phyloP scores from a whole-genome alignment of 2,888 invertebrate species.

The Dryomyza anilis region DNA sequence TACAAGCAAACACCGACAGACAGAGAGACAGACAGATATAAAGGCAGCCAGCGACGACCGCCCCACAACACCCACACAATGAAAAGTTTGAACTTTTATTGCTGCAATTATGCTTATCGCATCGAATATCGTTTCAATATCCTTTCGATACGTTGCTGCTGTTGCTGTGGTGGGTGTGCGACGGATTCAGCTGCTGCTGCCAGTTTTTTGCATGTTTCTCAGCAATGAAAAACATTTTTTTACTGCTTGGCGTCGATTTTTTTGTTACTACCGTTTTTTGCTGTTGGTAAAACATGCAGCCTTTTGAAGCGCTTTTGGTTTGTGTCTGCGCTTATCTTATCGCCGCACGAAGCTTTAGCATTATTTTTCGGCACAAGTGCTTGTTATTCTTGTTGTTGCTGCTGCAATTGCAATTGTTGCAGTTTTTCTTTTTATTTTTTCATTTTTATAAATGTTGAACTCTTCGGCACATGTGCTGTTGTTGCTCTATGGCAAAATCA shows the following conservation, averaged over 20 bases:
- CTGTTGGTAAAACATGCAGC: no score
- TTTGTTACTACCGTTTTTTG: no score
- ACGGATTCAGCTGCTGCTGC: neutral
- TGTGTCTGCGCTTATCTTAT: slow-evolving; percentile 3
- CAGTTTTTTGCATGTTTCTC: neutral
- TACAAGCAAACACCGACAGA: slow-evolving; percentile 36
- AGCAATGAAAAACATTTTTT: neutral
- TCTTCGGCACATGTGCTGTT: neutral
- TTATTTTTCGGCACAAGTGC: slow-evolving; percentile 4
- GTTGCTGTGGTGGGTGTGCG: neutral
- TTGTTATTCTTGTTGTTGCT: slow-evolving; percentile 7
- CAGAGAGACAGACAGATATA: neutral
- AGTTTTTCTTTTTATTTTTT: no score
- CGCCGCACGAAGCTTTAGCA: slow-evolving; percentile 3
- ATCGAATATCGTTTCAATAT: slow-evolving; percentile 51
- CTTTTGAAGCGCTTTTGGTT: neutral
- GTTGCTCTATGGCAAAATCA: neutral
- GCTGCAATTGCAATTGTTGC: neutral
- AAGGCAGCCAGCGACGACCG: neutral
- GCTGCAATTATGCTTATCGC: slow-evolving; percentile 60
- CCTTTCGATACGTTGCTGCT: slow-evolving; percentile 45
- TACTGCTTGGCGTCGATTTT: neutral
- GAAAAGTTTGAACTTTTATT: slow-evolving; percentile 53
- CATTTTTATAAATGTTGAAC: no score
- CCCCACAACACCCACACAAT: neutral